These are phyloP conservation scores for Carduelis carduelis DNA, from an alignment of 2,797 vertebrate species.

Conservation along the genomic window DNA sequence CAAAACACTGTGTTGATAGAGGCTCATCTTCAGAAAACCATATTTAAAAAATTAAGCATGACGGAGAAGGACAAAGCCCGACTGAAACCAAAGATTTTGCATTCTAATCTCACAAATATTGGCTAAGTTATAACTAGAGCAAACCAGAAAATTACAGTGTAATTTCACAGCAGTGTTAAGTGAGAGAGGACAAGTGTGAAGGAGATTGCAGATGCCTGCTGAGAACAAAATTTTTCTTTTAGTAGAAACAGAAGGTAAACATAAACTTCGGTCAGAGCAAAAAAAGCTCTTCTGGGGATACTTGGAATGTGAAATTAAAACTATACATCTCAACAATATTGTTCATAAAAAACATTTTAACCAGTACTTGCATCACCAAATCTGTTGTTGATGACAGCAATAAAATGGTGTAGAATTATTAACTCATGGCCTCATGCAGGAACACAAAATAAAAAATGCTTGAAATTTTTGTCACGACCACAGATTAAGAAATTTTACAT, in stretches of 20 bases:
- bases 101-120: not conserved
- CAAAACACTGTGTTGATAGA: not conserved
- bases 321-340: not conserved
- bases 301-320: not conserved
- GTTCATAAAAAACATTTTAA: not conserved
- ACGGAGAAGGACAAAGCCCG: not conserved
- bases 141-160: not conserved
- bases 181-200: not conserved
- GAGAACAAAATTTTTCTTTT: not conserved
- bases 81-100: not conserved
- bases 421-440: not conserved
- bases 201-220: not conserved
- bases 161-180: not conserved
- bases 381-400: not conserved
- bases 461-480: not conserved
- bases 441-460: not conserved
- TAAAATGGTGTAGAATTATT: not conserved
- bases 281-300: not conserved
- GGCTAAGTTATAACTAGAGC: not conserved
- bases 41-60: not conserved
- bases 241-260: not conserved
- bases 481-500: not conserved
- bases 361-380: not conserved
- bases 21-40: not conserved
- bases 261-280: not conserved